Conservation (phyloP, 2,888 invertebrate genomes). For the Trimorus sp. region DNA sequence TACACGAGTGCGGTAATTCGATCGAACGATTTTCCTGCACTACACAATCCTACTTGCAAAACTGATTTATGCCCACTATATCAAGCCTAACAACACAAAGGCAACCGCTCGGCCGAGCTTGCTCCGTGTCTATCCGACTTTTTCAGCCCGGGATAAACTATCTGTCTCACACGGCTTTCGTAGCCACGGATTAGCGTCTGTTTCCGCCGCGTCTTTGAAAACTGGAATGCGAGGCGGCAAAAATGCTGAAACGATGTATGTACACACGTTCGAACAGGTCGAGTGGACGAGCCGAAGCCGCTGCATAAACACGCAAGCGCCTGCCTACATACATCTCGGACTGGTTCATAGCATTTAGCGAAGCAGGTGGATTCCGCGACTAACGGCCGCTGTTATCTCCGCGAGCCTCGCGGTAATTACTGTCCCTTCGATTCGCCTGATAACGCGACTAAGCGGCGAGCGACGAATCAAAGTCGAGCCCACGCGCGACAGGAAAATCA, state of each 20-base stretch:
- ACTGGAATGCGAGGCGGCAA: conserved; percentile 50
- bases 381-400: conserved; percentile 73
- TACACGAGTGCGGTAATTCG: too few relatives aligned
- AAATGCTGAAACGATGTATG: conserved; percentile 57
- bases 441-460: conserved; percentile 34
- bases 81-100: too few relatives aligned
- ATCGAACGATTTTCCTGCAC: too few relatives aligned
- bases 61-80: too few relatives aligned
- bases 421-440: conserved; percentile 69
- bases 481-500: conserved; percentile 19
- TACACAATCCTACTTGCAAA: too few relatives aligned
- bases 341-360: conserved; percentile 65
- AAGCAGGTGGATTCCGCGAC: conserved; percentile 72
- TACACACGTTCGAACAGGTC: conserved; percentile 52
- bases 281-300: conserved; percentile 51
- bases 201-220: conserved; percentile 53
- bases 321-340: conserved; percentile 60
- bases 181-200: conserved; percentile 34
- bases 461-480: conserved; percentile 21
- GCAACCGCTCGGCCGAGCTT: too few relatives aligned
- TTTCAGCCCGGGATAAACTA: conserved; percentile 6
- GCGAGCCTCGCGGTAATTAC: conserved; percentile 71
- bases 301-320: conserved; percentile 64
- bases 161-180: conserved; percentile 34
- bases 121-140: too few relatives aligned